These are phyloP conservation scores for Enhydra lutris DNA, from an alignment of 2,113 vertebrate genomes.

Conservation along the genomic window DNA sequence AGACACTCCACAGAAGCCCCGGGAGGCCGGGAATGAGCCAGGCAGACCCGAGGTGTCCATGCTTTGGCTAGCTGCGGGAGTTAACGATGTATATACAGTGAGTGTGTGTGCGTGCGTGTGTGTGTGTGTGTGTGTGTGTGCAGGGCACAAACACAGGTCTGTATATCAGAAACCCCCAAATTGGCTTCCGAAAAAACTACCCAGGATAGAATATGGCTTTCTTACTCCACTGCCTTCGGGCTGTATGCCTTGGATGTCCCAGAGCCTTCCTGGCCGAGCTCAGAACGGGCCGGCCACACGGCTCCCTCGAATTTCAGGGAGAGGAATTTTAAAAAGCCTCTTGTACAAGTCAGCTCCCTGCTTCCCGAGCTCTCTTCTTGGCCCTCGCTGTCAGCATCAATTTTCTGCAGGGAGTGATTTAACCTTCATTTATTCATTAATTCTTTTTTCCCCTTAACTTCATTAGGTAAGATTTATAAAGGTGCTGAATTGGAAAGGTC, in stretches of 20 bases:
- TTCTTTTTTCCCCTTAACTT: conserved; percentile 75
- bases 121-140: no score
- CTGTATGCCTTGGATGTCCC: not conserved
- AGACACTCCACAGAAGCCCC: not conserved
- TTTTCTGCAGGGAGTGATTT: conserved; percentile 81
- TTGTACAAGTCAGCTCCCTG: conserved; percentile 41
- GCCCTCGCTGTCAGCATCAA: conserved; percentile 72
- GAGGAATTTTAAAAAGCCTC: conserved; percentile 71
- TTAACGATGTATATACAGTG: not conserved
- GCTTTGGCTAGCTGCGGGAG: not conserved
- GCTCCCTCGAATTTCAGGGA: not conserved
- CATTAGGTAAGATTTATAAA: conserved; percentile 86
- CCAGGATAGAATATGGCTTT: not conserved
- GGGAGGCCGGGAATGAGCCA: not conserved
- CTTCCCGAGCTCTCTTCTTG: conserved; percentile 68
- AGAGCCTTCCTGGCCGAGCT: not conserved
- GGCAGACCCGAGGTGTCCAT: not conserved
- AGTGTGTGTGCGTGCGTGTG: not conserved
- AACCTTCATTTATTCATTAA: conserved; percentile 79
- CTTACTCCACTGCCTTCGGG: not conserved
- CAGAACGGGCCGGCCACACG: not conserved
- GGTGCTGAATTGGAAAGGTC: conserved; percentile 81
- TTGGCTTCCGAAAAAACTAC: not conserved
- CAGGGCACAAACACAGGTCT: rapidly evolving
- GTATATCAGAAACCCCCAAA: not conserved